Evolutionary conservation across 2,113 vertebrate species (phyloP).

Genomic region (Chloebia gouldiae): DNA sequence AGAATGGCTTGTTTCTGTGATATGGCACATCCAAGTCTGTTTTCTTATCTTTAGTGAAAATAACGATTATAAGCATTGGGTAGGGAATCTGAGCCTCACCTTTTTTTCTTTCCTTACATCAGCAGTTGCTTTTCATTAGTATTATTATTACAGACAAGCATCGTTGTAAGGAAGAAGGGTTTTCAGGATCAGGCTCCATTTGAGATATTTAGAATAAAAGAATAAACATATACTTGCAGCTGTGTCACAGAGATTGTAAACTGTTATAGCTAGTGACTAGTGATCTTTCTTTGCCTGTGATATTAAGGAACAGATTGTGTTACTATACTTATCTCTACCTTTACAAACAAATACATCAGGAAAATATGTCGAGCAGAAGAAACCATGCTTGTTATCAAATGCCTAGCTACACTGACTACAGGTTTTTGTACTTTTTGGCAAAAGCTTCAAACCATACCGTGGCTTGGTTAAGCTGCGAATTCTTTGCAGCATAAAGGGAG

Average conservation of each 20-base stretch:
- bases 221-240: constrained; percentile 31
- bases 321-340: constrained; percentile 71
- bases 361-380: constrained; percentile 64
- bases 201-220: constrained; percentile 12
- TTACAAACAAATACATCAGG: constrained; percentile 67
- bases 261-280: constrained; percentile 52
- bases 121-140: constrained; percentile 13
- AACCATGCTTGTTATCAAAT: constrained; percentile 48
- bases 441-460: constrained; percentile 51
- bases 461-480: constrained; percentile 30
- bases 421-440: constrained; percentile 69
- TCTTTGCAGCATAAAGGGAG: constrained; percentile 47
- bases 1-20: neutral
- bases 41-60: constrained; percentile 32
- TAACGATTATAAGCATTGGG: neutral
- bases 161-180: neutral
- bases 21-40: neutral
- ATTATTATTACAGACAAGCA: neutral
- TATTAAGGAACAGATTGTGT: constrained; percentile 59
- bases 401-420: constrained; percentile 65
- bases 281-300: constrained; percentile 31
- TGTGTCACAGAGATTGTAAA: constrained; percentile 42
- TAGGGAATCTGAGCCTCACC: neutral
- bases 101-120: constrained; percentile 23
- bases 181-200: constrained; percentile 1